These are phyloP conservation scores for Rhorus exstirpatorius DNA, from an alignment of 2,888 invertebrate species.

Conservation along the genomic window DNA sequence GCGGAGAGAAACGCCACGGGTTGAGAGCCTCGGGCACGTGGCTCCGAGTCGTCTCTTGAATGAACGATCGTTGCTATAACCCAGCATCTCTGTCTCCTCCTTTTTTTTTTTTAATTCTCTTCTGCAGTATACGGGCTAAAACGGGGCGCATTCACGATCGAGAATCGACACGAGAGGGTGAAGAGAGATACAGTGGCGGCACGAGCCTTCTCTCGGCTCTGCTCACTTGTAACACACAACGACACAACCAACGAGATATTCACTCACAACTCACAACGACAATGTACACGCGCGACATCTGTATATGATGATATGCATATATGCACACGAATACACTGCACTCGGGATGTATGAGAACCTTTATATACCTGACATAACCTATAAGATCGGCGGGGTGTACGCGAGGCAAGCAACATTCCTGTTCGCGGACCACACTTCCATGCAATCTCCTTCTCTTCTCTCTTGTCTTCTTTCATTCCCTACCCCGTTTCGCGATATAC, in stretches of 20 bases:
- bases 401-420: constrained; percentile 85
- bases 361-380: constrained; percentile 50
- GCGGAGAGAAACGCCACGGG: constrained; percentile 69
- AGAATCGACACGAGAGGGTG: constrained; percentile 63
- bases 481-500: not conserved
- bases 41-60: constrained; percentile 82
- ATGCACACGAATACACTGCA: constrained; percentile 7
- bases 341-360: constrained; percentile 21
- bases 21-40: constrained; percentile 84
- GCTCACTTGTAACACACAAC: constrained; percentile 64
- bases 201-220: constrained; percentile 72
- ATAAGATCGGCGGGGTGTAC: constrained; percentile 74
- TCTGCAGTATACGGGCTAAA: constrained; percentile 27
- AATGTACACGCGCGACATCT: constrained; percentile 32
- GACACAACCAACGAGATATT: too few species aligned
- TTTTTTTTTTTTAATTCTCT: not conserved
- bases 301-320: constrained; percentile 32
- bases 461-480: constrained; percentile 16
- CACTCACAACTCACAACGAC: constrained; percentile 61
- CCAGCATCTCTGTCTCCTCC: constrained; percentile 39
- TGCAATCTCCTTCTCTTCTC: too few species aligned
- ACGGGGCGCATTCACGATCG: constrained; percentile 77
- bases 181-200: constrained; percentile 58
- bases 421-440: constrained; percentile 79
- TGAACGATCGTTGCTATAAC: constrained; percentile 75